These are phyloP conservation scores for Meda fulgida DNA, from an alignment of 2,797 vertebrate genomes.

Conservation along the genomic window DNA sequence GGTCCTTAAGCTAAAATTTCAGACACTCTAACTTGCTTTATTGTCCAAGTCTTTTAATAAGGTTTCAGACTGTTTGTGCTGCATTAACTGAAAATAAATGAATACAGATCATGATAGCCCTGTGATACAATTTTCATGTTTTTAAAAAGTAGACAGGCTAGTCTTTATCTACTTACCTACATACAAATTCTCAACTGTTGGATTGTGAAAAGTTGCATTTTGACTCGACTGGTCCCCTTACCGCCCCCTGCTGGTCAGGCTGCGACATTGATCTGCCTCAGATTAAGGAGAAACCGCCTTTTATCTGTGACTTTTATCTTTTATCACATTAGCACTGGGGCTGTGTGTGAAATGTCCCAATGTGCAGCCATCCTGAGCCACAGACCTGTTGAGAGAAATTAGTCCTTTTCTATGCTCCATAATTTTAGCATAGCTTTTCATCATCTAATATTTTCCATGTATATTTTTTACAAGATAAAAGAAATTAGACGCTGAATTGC, in stretches of 20 bases:
- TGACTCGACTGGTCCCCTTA: constrained; percentile 48
- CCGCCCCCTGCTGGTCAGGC: constrained; percentile 75
- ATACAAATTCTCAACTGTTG: constrained; percentile 4
- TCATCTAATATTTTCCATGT: constrained; percentile 29
- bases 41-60: constrained; percentile 3
- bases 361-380: constrained; percentile 54
- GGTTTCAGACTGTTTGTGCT: constrained; percentile 19
- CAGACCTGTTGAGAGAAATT: constrained; percentile 38
- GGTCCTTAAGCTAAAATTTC: constrained; percentile 32
- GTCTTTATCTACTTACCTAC: not conserved
- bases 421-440: not conserved
- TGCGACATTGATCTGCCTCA: constrained; percentile 53
- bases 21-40: constrained; percentile 11
- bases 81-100: constrained; percentile 5
- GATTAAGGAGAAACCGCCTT: constrained; percentile 43
- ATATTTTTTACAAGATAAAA: constrained; percentile 28
- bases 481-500: constrained; percentile 57
- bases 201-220: constrained; percentile 20
- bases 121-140: not conserved
- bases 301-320: constrained; percentile 34
- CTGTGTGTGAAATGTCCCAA: constrained; percentile 40
- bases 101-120: not conserved
- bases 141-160: constrained; percentile 4
- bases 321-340: constrained; percentile 42
- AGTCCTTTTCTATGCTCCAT: constrained; percentile 26